Evolutionary conservation across 2,797 vertebrate species (phyloP), one percentile per base, ranked within the genome.

Genomic region (Prunella strophiata): DNA sequence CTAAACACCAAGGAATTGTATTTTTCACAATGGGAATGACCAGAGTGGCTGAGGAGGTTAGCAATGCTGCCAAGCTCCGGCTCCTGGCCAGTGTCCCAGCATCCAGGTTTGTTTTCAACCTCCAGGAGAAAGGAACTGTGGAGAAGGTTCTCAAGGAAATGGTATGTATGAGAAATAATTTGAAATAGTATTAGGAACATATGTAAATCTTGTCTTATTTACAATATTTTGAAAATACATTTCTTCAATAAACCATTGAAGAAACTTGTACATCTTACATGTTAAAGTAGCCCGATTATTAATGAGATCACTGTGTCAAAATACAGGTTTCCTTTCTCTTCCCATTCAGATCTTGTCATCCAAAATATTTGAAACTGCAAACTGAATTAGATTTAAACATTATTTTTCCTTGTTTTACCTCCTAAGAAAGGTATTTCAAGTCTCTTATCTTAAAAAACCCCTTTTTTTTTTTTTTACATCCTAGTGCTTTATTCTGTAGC

Each of bases 11-110:
- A 95, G 99, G 98, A 19, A 98, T 99, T 83, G 97, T 98, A 52
- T 98, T 99, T 96, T 99, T 99, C 96, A 97, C 96, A 22, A 89
- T 99, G 95, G 99, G 99, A 93, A 99, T 99, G 96, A 99, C 98
- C 30, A 97, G 97, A 32, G 89, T 97, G 22, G 98, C 99, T 95
- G 98, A 98, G 11, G 98, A 99, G 57, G 98, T 98, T 2, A 91
- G 97, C 84, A 99, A 98, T 45, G 96, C 98, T 57, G 98, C 98
- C 65, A 98, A 98, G 91, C 98, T 99, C 45, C 98, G 98, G 45
- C 97, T 98, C 42, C 95, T 99, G 40, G 98, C 99, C 94, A 99
- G 98, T 70, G 96, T 98, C 17, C 99, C 99, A 2, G 96, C 98
- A 67, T 98, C 98, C 40, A 97, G 93, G 68, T 99, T 98, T 12